Evolutionary conservation across 2,113 vertebrate genomes (phyloP).

Genomic region (Capricornis sumatraensis): DNA sequence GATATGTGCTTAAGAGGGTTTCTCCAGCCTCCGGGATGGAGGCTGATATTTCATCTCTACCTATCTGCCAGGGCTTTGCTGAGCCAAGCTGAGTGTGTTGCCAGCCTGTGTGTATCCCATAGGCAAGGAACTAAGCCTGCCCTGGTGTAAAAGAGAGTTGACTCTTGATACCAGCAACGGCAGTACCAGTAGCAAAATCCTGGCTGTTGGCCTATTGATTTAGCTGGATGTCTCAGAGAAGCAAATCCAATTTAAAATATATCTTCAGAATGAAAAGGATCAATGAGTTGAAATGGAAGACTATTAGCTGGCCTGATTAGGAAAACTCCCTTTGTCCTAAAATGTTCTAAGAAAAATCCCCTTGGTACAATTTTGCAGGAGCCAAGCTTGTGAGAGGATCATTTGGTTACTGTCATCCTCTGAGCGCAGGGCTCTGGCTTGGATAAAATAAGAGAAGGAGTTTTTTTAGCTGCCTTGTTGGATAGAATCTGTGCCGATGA

Average conservation of each 20-base stretch:
- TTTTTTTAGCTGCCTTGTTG: not conserved
- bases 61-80: fast-evolving
- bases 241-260: not conserved
- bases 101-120: not conserved
- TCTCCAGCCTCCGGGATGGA: not conserved
- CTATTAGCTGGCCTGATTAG: not conserved
- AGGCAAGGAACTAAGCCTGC: not conserved
- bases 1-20: not conserved
- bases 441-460: not conserved
- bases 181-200: not conserved
- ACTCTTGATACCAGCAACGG: not conserved
- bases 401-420: not conserved
- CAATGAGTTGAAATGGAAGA: not conserved
- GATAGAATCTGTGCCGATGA: not conserved
- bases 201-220: not conserved
- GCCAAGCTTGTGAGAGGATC: fast-evolving
- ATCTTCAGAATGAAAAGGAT: not conserved
- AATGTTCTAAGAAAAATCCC: not conserved
- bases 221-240: not conserved
- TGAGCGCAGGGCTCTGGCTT: not conserved
- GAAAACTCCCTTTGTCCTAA: not conserved
- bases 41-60: fast-evolving
- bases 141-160: not conserved
- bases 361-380: not conserved
- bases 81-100: not conserved